Percentiles rank a stretch among this genome's conserved stretches.
Conservation (phyloP, 2,888 invertebrate species). For the Lordiphosa andalusiaca region DNA sequence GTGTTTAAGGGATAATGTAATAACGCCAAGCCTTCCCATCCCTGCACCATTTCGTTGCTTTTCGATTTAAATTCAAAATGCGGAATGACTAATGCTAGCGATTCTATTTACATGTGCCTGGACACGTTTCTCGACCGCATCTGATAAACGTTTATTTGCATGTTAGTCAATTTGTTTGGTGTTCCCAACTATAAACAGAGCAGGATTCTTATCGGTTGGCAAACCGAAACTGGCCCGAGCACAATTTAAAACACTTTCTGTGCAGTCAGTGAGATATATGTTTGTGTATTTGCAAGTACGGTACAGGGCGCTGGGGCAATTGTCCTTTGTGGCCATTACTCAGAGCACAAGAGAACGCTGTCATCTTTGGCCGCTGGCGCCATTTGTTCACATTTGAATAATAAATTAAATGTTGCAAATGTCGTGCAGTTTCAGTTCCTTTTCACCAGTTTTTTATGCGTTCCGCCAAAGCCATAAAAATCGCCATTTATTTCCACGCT, state of each 20-base stretch:
- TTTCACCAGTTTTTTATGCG: slow-evolving; percentile 59
- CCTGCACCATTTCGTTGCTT: neutral
- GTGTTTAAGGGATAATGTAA: too few relatives aligned
- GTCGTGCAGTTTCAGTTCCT: slow-evolving; percentile 50
- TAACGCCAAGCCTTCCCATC: too few relatives aligned
- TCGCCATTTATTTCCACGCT: slow-evolving; percentile 57
- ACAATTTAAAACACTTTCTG: slow-evolving; percentile 23
- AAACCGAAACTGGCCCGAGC: slow-evolving; percentile 27
- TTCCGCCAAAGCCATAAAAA: slow-evolving; percentile 68
- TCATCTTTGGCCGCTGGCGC: slow-evolving; percentile 67
- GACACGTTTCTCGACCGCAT: slow-evolving; percentile 31
- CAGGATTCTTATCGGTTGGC: slow-evolving; percentile 35
- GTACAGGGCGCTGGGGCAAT: slow-evolving; percentile 38
- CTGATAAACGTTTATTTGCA: slow-evolving; percentile 69
- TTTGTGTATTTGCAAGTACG: slow-evolving; percentile 17
- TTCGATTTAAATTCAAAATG: neutral
- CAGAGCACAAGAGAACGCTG: slow-evolving; percentile 44
- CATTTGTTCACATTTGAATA: slow-evolving; percentile 75
- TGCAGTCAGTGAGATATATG: slow-evolving; percentile 12
- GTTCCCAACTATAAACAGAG: slow-evolving; percentile 7
- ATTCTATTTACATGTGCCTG: slow-evolving; percentile 31
- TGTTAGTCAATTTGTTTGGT: slow-evolving; percentile 69
- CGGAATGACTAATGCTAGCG: slow-evolving; percentile 24
- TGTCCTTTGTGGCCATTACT: slow-evolving; percentile 58
- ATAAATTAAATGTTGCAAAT: slow-evolving; percentile 76